Evolutionary conservation across 2,888 invertebrate genomes (phyloP), one percentile per base, ranked within the genome.

Genomic region (Caenorhabditis becei): DNA sequence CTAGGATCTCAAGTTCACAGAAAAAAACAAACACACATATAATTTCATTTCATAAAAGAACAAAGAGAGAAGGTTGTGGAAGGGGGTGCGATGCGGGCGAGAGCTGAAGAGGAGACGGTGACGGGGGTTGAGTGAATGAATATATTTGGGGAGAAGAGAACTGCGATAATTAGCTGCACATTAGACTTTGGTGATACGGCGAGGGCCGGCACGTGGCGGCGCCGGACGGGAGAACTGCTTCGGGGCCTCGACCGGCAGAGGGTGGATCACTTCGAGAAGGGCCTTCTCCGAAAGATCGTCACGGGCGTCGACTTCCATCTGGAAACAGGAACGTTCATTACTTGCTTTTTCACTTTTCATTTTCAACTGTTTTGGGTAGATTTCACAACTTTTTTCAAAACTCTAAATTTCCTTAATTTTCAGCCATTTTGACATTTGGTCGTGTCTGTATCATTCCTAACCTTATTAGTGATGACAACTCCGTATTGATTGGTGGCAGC

Each of bases 221-320:
- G 96, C 97, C 0, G 98, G 98, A 92, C 97, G 97, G 80, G 96
- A 95, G 93, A 98, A 98, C 89, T 96, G 95, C 20, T 95, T 96
- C 32, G 85, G 82, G 1, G 83, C 56, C 71, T 84, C 83, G n/a
- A 71, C 80, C 49, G 82, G 83, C 24, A 86, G 67, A 20, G 88
- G 87, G 51, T 96, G 93, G 91, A 94, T 95, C 90, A 95, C 94
- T 91, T 96, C 96, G 0, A 97, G 97, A 92, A 98, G 97, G 75
- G 98, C 94, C 92, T 97, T 96, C 88, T 97, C 96, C 91, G 96
- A 94, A 16, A 98, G 93, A 92, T 94, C 96, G 87, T 95, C 95
- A 92, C 96, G 96, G 0, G 95, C 96, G 83, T 99, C 92, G 92
- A 98, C 97, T 85, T 94, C 94, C 83, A 90, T 90, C 90, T 90